Conservation (phyloP, 2,113 vertebrate genomes). For the Anarhynchus alexandrinus region DNA sequence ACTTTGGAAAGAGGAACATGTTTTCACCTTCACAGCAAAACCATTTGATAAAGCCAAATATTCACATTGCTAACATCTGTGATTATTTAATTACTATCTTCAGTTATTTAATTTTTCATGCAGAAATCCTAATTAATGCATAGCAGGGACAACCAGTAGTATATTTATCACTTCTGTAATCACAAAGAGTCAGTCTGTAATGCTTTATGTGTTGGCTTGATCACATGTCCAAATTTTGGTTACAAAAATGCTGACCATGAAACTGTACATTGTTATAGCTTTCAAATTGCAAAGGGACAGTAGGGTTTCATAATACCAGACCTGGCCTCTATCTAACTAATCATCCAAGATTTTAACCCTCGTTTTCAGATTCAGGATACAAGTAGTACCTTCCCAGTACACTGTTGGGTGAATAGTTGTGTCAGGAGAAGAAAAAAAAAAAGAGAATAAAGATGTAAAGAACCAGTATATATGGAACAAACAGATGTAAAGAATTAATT, state of each 20-base stretch:
- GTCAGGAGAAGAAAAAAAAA: not conserved
- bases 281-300: not conserved
- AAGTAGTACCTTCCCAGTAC: not conserved
- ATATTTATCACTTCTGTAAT: not conserved
- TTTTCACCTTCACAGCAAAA: not conserved
- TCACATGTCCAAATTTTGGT: not conserved
- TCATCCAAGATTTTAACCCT: not conserved
- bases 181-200: not conserved
- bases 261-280: rapidly evolving
- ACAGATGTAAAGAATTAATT: not conserved
- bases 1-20: not conserved
- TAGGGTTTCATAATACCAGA: not conserved
- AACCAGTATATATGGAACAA: not conserved
- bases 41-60: not conserved
- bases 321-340: not conserved
- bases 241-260: not conserved
- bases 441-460: not conserved
- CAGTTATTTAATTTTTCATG: not conserved
- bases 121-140: not conserved
- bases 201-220: not conserved
- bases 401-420: not conserved
- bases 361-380: not conserved
- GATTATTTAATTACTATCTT: not conserved
- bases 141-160: not conserved
- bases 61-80: not conserved